phyloP scores from a whole-genome alignment of 2,888 invertebrate species.

The Plemyria rubiginata region DNA sequence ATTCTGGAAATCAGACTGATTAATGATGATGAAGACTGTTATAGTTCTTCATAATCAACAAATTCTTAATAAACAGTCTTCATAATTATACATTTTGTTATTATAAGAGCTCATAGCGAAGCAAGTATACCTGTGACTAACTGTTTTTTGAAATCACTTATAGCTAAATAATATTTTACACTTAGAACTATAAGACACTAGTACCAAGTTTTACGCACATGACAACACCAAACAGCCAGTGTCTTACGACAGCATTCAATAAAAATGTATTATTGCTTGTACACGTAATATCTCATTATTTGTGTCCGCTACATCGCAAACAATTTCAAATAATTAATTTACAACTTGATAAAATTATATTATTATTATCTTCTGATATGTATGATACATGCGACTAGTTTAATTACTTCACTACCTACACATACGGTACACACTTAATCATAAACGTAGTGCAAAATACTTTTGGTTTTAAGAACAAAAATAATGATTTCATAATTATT shows the following conservation, averaged over 20 bases:
- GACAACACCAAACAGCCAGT: conserved; percentile 79
- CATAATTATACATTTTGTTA: too few species aligned
- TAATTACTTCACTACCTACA: conserved; percentile 24
- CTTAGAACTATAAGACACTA: conserved; percentile 56
- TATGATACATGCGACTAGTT: conserved; percentile 40
- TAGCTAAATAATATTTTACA: conserved; percentile 23
- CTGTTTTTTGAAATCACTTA: conserved; percentile 15
- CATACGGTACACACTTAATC: conserved; percentile 12
- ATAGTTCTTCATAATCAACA: too few species aligned
- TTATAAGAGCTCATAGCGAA: background rate
- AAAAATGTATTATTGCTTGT: conserved; percentile 83
- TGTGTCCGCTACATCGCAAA: conserved; percentile 76
- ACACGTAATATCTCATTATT: conserved; percentile 76
- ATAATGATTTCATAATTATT: background rate
- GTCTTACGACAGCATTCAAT: conserved; percentile 73
- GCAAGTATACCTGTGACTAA: background rate
- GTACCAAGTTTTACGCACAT: conserved; percentile 77
- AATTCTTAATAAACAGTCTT: too few species aligned
- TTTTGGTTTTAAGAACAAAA: background rate
- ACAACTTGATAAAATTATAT: conserved; percentile 43
- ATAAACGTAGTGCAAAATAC: conserved; percentile 15
- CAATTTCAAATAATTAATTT: conserved; percentile 65
- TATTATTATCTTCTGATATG: conserved; percentile 51
- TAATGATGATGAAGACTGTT: too few species aligned
- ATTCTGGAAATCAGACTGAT: background rate